A percentile compares a stretch with the other conserved stretches of the same genome.
These are phyloP conservation scores for Esox masquinongy DNA, from an alignment of 2,797 vertebrate species.

Conservation along the genomic window DNA sequence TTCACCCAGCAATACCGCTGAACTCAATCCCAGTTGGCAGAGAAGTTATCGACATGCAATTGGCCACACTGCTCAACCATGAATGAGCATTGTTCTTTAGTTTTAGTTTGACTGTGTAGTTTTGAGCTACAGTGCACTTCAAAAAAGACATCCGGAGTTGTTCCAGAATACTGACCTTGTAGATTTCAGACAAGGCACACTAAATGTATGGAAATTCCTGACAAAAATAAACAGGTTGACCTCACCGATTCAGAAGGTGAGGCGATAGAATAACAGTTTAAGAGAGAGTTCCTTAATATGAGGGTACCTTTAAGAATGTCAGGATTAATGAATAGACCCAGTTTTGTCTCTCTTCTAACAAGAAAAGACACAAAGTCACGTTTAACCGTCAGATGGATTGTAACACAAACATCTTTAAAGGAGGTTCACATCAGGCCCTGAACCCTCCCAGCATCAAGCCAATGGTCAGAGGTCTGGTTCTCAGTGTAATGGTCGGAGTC, in stretches of 20 bases:
- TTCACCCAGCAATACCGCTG: neutral
- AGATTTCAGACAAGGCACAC: neutral
- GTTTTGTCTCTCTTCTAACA: neutral
- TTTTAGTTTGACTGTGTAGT: neutral
- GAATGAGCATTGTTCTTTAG: neutral
- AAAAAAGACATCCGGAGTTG: neutral
- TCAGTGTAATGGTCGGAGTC: neutral
- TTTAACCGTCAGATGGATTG: neutral
- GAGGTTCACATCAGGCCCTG: neutral
- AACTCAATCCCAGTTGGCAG: neutral
- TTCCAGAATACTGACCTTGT: neutral
- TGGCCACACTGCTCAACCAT: conserved; percentile 5
- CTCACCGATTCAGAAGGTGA: neutral
- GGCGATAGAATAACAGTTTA: neutral
- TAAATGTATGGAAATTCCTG: neutral
- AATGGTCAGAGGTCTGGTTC: neutral
- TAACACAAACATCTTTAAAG: neutral
- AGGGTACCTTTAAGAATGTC: neutral
- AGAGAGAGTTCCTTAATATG: neutral
- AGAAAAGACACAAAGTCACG: neutral
- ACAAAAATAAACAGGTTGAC: neutral
- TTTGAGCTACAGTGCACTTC: neutral
- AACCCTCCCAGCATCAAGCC: neutral
- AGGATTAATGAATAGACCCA: conserved; percentile 1
- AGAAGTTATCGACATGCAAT: neutral